These are phyloP conservation scores for Plebejus anna DNA, from an alignment of 2,888 invertebrate species.

Conservation along the genomic window DNA sequence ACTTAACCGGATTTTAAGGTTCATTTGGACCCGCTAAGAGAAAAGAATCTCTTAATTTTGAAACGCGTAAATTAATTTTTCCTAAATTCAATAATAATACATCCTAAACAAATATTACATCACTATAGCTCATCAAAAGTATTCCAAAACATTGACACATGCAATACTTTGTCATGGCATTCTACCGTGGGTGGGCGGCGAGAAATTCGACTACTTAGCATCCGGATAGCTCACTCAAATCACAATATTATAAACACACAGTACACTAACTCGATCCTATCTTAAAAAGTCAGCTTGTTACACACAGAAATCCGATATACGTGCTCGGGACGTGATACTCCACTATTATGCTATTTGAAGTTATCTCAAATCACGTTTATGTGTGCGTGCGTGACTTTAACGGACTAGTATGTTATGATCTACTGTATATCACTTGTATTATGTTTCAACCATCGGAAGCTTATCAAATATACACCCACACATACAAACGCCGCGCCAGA, in stretches of 20 bases:
- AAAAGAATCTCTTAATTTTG: too few species aligned
- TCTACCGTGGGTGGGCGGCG: slow-evolving; percentile 59
- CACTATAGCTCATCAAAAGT: not conserved
- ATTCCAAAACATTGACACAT: slow-evolving; percentile 9
- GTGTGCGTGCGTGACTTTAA: not conserved
- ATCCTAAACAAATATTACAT: not conserved
- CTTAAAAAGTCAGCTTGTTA: not conserved
- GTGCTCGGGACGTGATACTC: not conserved
- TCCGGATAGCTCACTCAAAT: slow-evolving; percentile 64
- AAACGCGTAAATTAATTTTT: too few species aligned
- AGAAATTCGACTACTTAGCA: slow-evolving; percentile 67
- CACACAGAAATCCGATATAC: not conserved
- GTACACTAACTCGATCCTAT: not conserved
- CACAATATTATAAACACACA: not conserved
- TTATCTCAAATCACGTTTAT: not conserved
- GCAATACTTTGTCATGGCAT: slow-evolving; percentile 38
- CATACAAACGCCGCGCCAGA: slow-evolving; percentile 72
- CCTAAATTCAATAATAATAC: not conserved
- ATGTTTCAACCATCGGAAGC: slow-evolving; percentile 60
- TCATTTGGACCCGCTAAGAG: too few species aligned
- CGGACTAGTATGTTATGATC: not conserved
- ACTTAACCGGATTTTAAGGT: too few species aligned
- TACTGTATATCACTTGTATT: not conserved
- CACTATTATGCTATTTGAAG: not conserved
- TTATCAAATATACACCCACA: slow-evolving; percentile 74